phyloP scores from a whole-genome alignment of 2,113 vertebrate genomes.

The Ctenodactylus gundi region DNA sequence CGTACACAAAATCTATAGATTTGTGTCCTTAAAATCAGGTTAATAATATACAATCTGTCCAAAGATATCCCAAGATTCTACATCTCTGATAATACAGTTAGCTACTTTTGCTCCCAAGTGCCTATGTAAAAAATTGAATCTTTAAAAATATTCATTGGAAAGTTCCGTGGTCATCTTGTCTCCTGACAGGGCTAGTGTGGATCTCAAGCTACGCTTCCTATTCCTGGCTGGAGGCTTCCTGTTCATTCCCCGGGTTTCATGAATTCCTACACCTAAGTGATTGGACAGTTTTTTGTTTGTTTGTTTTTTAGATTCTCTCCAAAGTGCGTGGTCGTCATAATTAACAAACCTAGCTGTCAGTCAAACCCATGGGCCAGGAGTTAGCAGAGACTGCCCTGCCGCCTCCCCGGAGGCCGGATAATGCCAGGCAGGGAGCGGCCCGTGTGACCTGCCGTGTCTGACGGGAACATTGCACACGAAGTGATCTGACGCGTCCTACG shows the following conservation, averaged over 20 bases:
- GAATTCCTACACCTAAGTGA: not conserved
- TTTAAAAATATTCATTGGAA: not conserved
- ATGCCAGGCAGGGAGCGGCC: not conserved
- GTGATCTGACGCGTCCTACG: not conserved
- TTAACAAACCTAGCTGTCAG: constrained; percentile 47
- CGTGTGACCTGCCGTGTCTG: not conserved
- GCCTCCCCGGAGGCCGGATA: constrained; percentile 3
- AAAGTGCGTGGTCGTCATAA: not conserved
- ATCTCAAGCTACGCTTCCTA: not conserved
- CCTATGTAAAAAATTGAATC: not conserved
- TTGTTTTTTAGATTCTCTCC: no score
- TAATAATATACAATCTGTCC: not conserved
- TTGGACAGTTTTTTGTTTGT: constrained; percentile 38
- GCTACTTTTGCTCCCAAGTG: not conserved
- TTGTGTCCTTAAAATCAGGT: not conserved
- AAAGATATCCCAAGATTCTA: not conserved
- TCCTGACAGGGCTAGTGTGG: not conserved
- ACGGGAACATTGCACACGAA: constrained; percentile 45
- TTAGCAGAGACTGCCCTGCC: not conserved
- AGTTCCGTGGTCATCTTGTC: not conserved
- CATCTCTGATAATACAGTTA: not conserved
- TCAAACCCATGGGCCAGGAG: constrained; percentile 40
- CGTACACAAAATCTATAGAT: not conserved
- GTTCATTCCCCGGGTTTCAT: not conserved
- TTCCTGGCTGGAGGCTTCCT: not conserved